phyloP scores from a whole-genome alignment of 2,113 vertebrate genomes.

The Megaceryle torquata region DNA sequence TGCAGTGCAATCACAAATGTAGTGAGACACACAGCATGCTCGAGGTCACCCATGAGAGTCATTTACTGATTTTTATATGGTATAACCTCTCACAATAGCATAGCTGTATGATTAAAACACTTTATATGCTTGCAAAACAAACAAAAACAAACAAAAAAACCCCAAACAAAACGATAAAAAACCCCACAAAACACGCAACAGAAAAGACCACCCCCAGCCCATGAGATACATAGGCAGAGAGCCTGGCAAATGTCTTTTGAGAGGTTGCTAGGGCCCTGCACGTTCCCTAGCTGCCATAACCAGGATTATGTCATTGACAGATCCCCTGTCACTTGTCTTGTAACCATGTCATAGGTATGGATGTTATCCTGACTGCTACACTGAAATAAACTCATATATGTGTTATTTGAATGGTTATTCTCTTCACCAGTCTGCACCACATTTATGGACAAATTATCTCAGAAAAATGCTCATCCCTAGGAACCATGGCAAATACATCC shows the following conservation, averaged over 20 bases:
- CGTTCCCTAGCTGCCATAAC: background rate
- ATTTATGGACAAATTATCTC: background rate
- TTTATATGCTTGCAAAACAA: background rate
- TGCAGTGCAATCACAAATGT: background rate
- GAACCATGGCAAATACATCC: background rate
- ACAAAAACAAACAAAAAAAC: too few relatives aligned
- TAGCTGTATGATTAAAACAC: background rate
- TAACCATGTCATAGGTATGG: background rate
- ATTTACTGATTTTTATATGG: background rate
- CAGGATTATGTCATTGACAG: background rate
- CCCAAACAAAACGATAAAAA: background rate
- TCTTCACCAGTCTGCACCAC: background rate
- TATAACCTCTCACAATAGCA: background rate
- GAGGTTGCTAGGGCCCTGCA: background rate
- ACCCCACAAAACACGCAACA: background rate
- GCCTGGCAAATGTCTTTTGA: background rate
- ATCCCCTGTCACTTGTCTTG: background rate
- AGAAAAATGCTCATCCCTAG: background rate
- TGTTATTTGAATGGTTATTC: background rate
- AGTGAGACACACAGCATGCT: accelerated
- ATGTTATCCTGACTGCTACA: background rate
- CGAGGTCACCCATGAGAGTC: background rate
- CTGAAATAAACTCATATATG: background rate
- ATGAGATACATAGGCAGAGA: background rate
- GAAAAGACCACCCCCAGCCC: background rate